Evolutionary conservation across 2,888 invertebrate species (phyloP).

Genomic region (Amphipoea oculea): DNA sequence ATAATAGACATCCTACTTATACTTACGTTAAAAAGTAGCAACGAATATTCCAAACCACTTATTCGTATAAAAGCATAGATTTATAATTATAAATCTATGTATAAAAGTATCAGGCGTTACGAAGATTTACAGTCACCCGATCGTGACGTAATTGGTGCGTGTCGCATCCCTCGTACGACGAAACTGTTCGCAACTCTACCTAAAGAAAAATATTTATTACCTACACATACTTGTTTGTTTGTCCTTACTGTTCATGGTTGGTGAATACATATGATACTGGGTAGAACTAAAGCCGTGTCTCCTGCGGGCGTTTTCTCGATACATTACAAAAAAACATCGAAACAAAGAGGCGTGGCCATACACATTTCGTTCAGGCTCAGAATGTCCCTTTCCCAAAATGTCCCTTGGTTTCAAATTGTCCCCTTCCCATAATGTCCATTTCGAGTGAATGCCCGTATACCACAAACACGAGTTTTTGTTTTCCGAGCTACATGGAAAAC

Average conservation of each 20-base stretch:
- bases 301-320: not conserved
- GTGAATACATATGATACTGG: not conserved
- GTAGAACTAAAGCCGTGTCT: not conserved
- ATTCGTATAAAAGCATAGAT: not conserved
- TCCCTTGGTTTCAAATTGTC: too few species aligned
- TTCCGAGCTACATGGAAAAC: not conserved
- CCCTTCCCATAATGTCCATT: too few species aligned
- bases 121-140: conserved; percentile 2
- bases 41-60: not conserved
- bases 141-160: conserved; percentile 2
- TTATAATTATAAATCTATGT: too few species aligned
- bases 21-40: not conserved
- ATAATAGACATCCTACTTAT: too few species aligned
- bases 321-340: not conserved
- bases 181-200: not conserved
- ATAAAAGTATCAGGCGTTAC: conserved; percentile 3
- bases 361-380: too few species aligned
- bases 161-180: conserved; percentile 2
- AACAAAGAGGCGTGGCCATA: not conserved
- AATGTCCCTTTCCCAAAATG: too few species aligned
- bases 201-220: conserved; percentile 9
- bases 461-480: not conserved
- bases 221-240: not conserved
- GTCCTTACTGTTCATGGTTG: not conserved
- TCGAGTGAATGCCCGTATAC: too few species aligned